Percentiles rank a stretch among this genome's conserved stretches.
Conservation (phyloP, 2,888 invertebrate genomes). For the Drosophila nr. perissopoda region DNA sequence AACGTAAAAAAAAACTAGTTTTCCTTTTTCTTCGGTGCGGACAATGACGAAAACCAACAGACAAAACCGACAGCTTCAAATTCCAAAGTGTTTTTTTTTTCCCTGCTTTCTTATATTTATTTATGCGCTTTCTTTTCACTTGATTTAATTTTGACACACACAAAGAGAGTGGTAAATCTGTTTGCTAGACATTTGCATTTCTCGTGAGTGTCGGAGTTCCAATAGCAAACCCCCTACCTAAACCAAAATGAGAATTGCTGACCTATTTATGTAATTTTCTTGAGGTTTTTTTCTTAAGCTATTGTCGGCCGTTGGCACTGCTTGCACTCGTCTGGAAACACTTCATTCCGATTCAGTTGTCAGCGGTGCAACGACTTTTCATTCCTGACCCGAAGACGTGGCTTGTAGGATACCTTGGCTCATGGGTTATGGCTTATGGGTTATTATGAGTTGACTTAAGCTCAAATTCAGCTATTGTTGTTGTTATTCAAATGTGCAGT, state of each 20-base stretch:
- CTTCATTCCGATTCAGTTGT: constrained; percentile 72
- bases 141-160: constrained; percentile 75
- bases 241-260: constrained; percentile 45
- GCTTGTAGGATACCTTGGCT: constrained; percentile 22
- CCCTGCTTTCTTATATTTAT: constrained; percentile 59
- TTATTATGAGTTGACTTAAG: constrained; percentile 3
- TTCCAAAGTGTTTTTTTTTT: constrained; percentile 24
- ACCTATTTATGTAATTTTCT: constrained; percentile 67
- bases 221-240: background rate
- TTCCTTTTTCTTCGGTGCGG: constrained; percentile 17
- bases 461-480: background rate
- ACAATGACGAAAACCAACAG: constrained; percentile 62
- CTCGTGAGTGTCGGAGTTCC: constrained; percentile 18
- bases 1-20: constrained; percentile 47
- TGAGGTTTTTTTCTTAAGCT: constrained; percentile 22
- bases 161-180: constrained; percentile 34
- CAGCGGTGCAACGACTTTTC: constrained; percentile 56
- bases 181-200: constrained; percentile 71
- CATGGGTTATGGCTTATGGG: constrained; percentile 2
- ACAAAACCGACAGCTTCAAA: constrained; percentile 47
- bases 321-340: constrained; percentile 69
- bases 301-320: constrained; percentile 12
- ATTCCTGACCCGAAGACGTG: constrained; percentile 15
- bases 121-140: constrained; percentile 74
- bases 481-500: background rate